These are phyloP conservation scores for Naso thynnoides DNA, from an alignment of 2,797 vertebrate genomes.

Conservation along the genomic window DNA sequence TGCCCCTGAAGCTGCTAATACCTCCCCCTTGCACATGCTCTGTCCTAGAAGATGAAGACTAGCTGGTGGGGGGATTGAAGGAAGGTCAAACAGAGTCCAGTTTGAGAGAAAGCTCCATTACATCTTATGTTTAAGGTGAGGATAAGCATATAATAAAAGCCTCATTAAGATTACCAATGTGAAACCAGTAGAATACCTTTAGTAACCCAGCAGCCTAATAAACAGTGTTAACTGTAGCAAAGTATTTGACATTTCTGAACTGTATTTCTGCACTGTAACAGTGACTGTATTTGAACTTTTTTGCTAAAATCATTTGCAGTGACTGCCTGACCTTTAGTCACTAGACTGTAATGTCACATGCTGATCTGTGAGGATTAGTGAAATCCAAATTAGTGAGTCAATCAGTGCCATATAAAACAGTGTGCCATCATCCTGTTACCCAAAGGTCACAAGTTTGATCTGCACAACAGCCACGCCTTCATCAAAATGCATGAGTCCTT, in stretches of 20 bases:
- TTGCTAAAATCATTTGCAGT: slow-evolving; percentile 12
- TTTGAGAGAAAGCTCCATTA: not conserved
- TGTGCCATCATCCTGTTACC: slow-evolving; percentile 20
- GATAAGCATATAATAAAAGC: not conserved
- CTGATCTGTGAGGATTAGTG: slow-evolving; percentile 60
- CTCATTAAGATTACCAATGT: not conserved
- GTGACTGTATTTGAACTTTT: too few species aligned
- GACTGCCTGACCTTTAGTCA: slow-evolving; percentile 33
- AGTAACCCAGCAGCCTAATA: not conserved
- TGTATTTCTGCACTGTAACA: too few species aligned
- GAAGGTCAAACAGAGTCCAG: slow-evolving; percentile 21
- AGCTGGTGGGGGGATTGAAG: not conserved
- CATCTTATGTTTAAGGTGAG: not conserved
- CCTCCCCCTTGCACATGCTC: slow-evolving; percentile 16
- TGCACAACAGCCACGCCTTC: not conserved
- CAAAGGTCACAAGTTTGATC: slow-evolving; percentile 46
- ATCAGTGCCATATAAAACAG: slow-evolving; percentile 72
- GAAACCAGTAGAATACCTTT: not conserved
- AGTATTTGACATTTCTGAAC: not conserved
- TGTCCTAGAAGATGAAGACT: slow-evolving; percentile 1
- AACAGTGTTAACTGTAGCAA: not conserved
- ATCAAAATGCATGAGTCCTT: slow-evolving; percentile 8
- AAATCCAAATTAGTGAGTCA: slow-evolving; percentile 57
- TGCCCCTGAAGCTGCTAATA: slow-evolving; percentile 37
- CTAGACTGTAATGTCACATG: slow-evolving; percentile 43